phyloP scores from a whole-genome alignment of 2,113 vertebrate genomes.

The Willisornis vidua region DNA sequence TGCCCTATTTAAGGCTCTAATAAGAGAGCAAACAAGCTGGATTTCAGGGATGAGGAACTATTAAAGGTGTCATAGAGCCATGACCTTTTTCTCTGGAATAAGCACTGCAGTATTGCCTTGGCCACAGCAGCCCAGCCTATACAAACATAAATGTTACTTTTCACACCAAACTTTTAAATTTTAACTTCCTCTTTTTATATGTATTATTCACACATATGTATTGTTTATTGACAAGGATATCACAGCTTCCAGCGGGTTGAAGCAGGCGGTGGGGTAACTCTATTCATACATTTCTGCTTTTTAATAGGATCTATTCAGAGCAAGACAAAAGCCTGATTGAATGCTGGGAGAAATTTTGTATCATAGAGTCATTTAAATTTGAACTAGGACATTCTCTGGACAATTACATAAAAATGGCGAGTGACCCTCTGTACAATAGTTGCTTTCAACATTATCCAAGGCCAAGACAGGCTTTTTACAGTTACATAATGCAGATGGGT shows the following conservation, averaged over 20 bases:
- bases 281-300: constrained; percentile 50
- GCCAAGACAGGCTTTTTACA: constrained; percentile 58
- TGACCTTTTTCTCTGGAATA: not conserved
- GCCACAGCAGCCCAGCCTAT: not conserved
- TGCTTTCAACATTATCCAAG: constrained; percentile 59
- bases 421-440: constrained; percentile 55
- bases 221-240: constrained; percentile 29
- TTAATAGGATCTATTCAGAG: constrained; percentile 52
- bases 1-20: not conserved
- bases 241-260: constrained; percentile 10
- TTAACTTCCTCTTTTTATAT: constrained; percentile 10
- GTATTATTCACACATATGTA: not conserved
- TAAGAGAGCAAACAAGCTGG: not conserved
- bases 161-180: not conserved
- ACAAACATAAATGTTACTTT: constrained; percentile 10
- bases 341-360: constrained; percentile 58
- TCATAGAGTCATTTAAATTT: constrained; percentile 61
- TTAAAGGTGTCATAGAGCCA: not conserved
- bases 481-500: constrained; percentile 60
- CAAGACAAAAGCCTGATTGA: constrained; percentile 55
- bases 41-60: not conserved
- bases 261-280: constrained; percentile 1
- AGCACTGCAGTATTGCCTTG: not conserved
- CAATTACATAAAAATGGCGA: constrained; percentile 64
- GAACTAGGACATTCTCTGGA: constrained; percentile 61